Base-by-base conservation (phyloP, 2,113 vertebrate species). In the Perca flavescens region DNA sequence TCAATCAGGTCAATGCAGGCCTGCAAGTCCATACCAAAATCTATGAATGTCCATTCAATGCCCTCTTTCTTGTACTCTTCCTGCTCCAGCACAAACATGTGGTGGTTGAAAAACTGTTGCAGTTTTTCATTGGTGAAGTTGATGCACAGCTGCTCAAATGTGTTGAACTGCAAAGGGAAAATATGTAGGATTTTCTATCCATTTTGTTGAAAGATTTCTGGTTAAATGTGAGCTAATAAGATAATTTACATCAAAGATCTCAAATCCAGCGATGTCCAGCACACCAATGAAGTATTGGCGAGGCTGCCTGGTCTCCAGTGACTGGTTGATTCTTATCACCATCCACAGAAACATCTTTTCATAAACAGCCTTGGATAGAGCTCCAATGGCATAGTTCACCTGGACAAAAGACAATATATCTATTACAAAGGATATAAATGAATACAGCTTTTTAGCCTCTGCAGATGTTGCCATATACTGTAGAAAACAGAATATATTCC, bases 1-100 rank as follows among this genome's bases (percentile, higher is more conserved):
- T 96, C 96, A 86, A 96, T 95, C 50, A 96, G 94, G 86, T 96
- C 94, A 43, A 96, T 96, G 77, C 96, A 96, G 83, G 96, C 96
- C 80, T 96, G 94, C 64, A 97, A 82, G 73, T 97, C 94, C 85
- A 96, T 95, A 15, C 96, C 96, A 60, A 96, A 96, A 88, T 96
- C 96, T 6, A 95, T 96, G 90, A 96, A 94, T 17, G 95, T 94
- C 64, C 81, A 61, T 83, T 96, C 95, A 83, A 93, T 93, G 50
- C 93, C 94, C 72, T 94, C 94, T 73, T 94, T 94, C 90, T 94
- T 95, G 87, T 94, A 95, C 90, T 95, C 94, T 90, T 95, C 94
- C 83, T 95, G 94, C 90, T 95, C 94, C 90, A 95, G 91, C 67
- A 95, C 92, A 91, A 95, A 95, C 94, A 94, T 95, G 94, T 95